Conservation (phyloP, 2,888 invertebrate species). For the Eupeodes latifasciatus region DNA sequence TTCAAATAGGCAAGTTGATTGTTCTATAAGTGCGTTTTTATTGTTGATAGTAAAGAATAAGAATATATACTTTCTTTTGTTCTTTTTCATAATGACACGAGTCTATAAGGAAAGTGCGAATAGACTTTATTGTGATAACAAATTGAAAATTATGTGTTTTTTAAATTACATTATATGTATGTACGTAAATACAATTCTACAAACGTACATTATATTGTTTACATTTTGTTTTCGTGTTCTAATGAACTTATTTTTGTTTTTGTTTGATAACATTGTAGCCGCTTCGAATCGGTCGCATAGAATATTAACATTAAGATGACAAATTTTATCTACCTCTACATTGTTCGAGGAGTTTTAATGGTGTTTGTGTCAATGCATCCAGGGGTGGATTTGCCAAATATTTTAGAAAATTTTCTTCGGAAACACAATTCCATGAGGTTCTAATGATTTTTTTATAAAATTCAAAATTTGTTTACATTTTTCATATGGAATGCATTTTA, state of each 20-base stretch:
- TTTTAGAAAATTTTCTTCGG: too few species aligned
- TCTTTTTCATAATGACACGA: not conserved
- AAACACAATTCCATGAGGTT: too few species aligned
- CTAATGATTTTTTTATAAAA: too few species aligned
- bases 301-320: not conserved
- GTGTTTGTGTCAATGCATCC: not conserved
- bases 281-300: not conserved
- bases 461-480: too few species aligned
- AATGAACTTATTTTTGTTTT: not conserved
- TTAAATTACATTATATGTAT: not conserved
- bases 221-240: conserved; percentile 29
- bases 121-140: conserved; percentile 58
- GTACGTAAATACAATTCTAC: not conserved
- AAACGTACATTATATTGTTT: not conserved
- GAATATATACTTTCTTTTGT: conserved; percentile 8
- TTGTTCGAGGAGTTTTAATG: too few species aligned
- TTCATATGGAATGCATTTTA: too few species aligned
- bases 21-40: conserved; percentile 21
- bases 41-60: not conserved
- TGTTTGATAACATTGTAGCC: conserved; percentile 33
- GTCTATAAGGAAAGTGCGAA: conserved; percentile 45
- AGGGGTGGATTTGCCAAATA: not conserved
- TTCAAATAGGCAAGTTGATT: conserved; percentile 60
- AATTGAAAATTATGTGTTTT: conserved; percentile 22
- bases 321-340: conserved; percentile 25